These are phyloP conservation scores for Plumapathes pennacea DNA, from an alignment of 92 coral and sea anemone species.

Conservation along the genomic window DNA sequence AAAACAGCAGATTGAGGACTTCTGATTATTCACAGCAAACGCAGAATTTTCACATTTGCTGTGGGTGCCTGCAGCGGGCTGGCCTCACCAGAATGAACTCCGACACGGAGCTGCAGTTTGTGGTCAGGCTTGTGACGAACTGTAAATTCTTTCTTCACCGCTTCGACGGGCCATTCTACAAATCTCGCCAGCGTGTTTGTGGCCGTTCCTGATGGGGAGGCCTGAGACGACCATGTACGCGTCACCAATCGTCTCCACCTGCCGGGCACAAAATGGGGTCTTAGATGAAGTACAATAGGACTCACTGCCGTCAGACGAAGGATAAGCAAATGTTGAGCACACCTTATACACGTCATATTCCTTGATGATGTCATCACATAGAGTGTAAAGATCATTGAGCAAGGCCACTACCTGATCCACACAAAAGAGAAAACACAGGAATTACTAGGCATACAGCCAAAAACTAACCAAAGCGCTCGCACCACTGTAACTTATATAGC, in stretches of 20 bases:
- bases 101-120: slow-evolving; percentile 50
- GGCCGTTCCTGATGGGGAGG: slow-evolving; percentile 50
- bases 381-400: slow-evolving; percentile 45
- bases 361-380: slow-evolving; percentile 39
- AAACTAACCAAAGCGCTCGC: too few species aligned
- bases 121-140: slow-evolving; percentile 54
- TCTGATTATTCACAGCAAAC: too few species aligned
- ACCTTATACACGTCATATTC: slow-evolving; percentile 56
- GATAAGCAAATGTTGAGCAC: too few species aligned
- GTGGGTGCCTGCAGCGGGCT: too few species aligned
- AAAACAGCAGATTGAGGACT: too few species aligned
- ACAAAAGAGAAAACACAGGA: too few species aligned
- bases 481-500: too few species aligned
- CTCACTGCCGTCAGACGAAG: too few species aligned
- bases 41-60: too few species aligned
- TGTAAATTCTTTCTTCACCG: slow-evolving; percentile 42
- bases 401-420: slow-evolving; percentile 44
- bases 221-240: slow-evolving; percentile 66
- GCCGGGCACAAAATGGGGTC: too few species aligned
- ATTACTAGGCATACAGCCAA: too few species aligned
- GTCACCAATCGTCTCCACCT: slow-evolving; percentile 62
- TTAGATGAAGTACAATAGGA: too few species aligned
- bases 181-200: slow-evolving; percentile 49
- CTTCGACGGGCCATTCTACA: slow-evolving; percentile 60
- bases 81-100: slow-evolving; percentile 60